These are phyloP conservation scores for Emydocephalus ijimae DNA, from an alignment of 2,113 vertebrate species.

Conservation along the genomic window DNA sequence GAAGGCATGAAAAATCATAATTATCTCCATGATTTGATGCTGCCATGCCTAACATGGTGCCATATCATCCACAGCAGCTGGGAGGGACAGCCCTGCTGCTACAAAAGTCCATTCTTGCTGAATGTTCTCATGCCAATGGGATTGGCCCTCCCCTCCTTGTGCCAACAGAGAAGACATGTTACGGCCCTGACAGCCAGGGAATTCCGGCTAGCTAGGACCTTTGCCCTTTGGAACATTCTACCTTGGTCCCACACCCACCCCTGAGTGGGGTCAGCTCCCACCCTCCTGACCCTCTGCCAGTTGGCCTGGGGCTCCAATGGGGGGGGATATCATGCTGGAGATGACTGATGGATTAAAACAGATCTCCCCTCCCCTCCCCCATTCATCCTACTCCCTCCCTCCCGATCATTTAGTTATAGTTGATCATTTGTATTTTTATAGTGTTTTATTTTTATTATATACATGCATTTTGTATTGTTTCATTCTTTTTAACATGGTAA, in stretches of 20 bases:
- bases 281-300: neutral
- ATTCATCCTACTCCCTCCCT: neutral
- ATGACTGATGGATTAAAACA: neutral
- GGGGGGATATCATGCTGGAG: neutral
- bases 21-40: neutral
- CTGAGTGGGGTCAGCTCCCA: neutral
- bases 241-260: neutral
- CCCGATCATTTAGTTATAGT: neutral
- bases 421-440: neutral
- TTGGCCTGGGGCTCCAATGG: neutral
- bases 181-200: neutral
- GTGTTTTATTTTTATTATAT: neutral
- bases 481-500: neutral
- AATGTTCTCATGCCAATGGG: neutral
- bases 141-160: neutral
- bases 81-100: neutral
- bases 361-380: neutral
- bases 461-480: neutral
- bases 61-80: neutral
- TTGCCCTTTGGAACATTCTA: neutral
- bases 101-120: neutral
- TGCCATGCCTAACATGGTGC: neutral
- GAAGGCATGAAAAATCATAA: slow-evolving; percentile 1
- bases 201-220: fast-evolving
- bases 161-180: neutral